Evolutionary conservation across 2,888 invertebrate species (phyloP).

Genomic region (Hirtodrosophila histrioides): DNA sequence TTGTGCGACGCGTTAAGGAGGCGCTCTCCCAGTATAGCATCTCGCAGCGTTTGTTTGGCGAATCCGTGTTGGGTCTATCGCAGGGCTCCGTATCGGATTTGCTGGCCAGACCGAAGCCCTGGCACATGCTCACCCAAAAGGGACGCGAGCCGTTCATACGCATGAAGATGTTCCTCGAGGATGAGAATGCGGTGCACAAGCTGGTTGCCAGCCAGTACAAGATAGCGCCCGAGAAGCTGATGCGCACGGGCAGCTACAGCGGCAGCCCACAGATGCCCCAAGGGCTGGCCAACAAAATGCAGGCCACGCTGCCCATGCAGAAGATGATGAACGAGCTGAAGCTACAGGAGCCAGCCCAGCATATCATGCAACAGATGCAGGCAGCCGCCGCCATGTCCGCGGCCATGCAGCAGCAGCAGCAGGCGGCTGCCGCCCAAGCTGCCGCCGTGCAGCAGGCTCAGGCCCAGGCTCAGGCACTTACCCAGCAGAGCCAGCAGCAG

Average conservation of each 20-base stretch:
- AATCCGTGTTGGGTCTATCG: conserved; percentile 97
- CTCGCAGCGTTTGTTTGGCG: conserved; percentile 98
- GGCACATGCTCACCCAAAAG: conserved; percentile 99
- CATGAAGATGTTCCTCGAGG: conserved; percentile 99
- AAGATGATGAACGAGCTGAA: conserved; percentile 92
- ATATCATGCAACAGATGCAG: conserved; percentile 86
- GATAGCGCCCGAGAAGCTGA: conserved; percentile 98
- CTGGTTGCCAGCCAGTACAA: conserved; percentile 98
- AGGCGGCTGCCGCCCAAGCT: conserved; percentile 50
- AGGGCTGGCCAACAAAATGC: conserved; percentile 89
- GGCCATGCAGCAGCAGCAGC: conserved; percentile 84
- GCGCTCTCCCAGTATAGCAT: conserved; percentile 97
- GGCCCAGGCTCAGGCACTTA: conserved; percentile 80
- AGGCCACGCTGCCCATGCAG: conserved; percentile 87
- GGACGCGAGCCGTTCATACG: conserved; percentile 98
- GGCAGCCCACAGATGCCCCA: conserved; percentile 90
- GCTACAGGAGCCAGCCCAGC: conserved; percentile 89
- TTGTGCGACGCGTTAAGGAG: conserved; percentile 98
- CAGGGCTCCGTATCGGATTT: conserved; percentile 99
- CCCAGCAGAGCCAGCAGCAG: conserved; percentile 43
- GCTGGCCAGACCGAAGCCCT: conserved; percentile 98
- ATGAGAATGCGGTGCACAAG: conserved; percentile 97
- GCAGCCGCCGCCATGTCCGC: conserved; percentile 85
- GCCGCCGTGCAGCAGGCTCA: conserved; percentile 68
- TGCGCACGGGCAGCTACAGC: conserved; percentile 97